phyloP scores from a whole-genome alignment of 2,797 vertebrate species.

The Pseudochirops corinnae region DNA sequence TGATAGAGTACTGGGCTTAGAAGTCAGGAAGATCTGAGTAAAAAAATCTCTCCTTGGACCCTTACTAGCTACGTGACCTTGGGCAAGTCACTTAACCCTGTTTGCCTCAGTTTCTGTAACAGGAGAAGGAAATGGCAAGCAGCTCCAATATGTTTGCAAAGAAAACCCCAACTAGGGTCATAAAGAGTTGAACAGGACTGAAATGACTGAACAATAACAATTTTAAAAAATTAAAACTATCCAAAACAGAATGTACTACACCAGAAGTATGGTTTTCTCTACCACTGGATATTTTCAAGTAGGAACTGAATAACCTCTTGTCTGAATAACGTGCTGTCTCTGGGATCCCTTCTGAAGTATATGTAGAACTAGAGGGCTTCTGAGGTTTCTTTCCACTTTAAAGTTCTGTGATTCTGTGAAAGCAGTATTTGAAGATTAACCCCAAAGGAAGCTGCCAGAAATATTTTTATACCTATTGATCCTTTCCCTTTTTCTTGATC shows the following conservation, averaged over 20 bases:
- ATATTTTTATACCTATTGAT: not conserved
- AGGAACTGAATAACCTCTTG: not conserved
- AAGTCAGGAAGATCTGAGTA: not conserved
- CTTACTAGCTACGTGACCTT: not conserved
- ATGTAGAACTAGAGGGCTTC: not conserved
- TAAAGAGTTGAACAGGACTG: not conserved
- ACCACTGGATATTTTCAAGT: not conserved
- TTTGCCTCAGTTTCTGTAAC: not conserved
- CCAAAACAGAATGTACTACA: not conserved
- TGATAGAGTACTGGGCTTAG: not conserved
- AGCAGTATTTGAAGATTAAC: not conserved
- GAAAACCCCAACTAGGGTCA: not conserved
- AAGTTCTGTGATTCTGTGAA: not conserved
- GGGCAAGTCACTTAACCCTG: not conserved
- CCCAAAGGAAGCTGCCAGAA: not conserved
- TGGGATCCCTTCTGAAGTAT: not conserved
- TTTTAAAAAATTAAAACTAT: not conserved
- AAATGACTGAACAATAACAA: not conserved
- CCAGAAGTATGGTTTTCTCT: not conserved
- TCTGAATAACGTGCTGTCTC: not conserved
- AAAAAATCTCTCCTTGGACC: not conserved
- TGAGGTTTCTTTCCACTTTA: not conserved
- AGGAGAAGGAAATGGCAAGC: not conserved
- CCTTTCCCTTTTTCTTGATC: not conserved
- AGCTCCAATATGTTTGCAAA: not conserved